Evolutionary conservation across 2,113 vertebrate genomes (phyloP).

Genomic region (Pelusios castaneus): DNA sequence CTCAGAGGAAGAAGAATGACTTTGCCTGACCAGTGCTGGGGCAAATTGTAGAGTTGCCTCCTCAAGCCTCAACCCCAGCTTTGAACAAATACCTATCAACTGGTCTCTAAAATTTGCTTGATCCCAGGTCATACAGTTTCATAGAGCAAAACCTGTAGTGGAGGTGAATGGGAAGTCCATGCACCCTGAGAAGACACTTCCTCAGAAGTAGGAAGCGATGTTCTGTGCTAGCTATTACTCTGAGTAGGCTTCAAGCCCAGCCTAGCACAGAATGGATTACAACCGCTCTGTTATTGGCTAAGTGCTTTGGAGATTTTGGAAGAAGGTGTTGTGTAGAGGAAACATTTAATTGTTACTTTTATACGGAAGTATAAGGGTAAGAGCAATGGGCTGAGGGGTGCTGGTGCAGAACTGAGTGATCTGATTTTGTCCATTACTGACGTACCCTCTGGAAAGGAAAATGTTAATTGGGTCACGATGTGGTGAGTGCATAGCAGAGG

Average conservation of each 20-base stretch:
- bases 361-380: background rate
- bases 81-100: rapidly evolving
- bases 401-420: slow-evolving; percentile 24
- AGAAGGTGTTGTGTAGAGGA: background rate
- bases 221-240: rapidly evolving
- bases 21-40: background rate
- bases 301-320: rapidly evolving
- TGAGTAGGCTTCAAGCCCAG: rapidly evolving
- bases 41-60: background rate
- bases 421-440: slow-evolving; percentile 62
- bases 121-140: background rate
- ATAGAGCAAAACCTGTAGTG: background rate
- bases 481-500: slow-evolving; percentile 15
- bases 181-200: background rate
- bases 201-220: background rate
- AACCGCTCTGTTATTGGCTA: rapidly evolving
- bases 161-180: rapidly evolving
- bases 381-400: slow-evolving; percentile 17
- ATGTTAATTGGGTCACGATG: slow-evolving; percentile 60
- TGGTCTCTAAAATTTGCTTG: background rate
- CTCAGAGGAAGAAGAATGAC: rapidly evolving
- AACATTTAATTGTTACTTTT: background rate
- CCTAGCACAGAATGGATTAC: rapidly evolving
- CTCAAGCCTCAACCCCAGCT: background rate
- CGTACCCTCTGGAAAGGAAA: slow-evolving; percentile 62